These are phyloP conservation scores for Bembecia ichneumoniformis DNA, from an alignment of 2,888 invertebrate species.

Conservation along the genomic window DNA sequence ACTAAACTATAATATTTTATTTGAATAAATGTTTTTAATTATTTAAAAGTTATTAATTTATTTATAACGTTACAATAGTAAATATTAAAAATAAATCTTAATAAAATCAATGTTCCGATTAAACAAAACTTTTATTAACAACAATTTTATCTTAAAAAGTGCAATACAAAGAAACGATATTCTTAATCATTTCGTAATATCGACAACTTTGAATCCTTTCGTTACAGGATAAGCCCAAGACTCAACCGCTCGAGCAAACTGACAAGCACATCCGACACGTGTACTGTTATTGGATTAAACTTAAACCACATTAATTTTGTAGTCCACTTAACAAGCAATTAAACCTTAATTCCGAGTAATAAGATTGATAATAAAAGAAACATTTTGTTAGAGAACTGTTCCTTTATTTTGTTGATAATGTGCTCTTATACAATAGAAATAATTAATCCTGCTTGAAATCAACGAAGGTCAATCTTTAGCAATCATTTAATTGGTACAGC, in stretches of 20 bases:
- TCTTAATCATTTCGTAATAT: too few relatives aligned
- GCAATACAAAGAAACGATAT: too few relatives aligned
- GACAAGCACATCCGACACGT: constrained; percentile 23
- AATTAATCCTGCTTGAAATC: constrained; percentile 45
- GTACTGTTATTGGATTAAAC: constrained; percentile 34
- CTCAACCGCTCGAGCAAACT: constrained; percentile 15
- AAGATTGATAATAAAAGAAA: background rate
- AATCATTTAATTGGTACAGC: constrained; percentile 44
- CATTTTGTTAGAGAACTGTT: background rate
- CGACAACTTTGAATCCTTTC: constrained; percentile 1
- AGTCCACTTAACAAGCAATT: background rate
- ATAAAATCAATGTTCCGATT: too few relatives aligned
- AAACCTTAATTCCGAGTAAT: background rate
- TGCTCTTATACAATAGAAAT: constrained; percentile 43
- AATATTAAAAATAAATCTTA: too few relatives aligned
- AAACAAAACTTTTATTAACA: too few relatives aligned
- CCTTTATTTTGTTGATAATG: constrained; percentile 9
- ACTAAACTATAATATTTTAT: too few relatives aligned
- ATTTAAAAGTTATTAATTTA: too few relatives aligned
- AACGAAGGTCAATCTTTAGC: constrained; percentile 37
- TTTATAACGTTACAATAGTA: too few relatives aligned
- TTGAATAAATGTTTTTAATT: too few relatives aligned
- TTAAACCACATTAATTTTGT: constrained; percentile 11
- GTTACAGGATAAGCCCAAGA: constrained; percentile 14
- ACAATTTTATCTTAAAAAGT: too few relatives aligned